phyloP scores from a whole-genome alignment of 2,797 vertebrate genomes.

The Danio albolineatus region DNA sequence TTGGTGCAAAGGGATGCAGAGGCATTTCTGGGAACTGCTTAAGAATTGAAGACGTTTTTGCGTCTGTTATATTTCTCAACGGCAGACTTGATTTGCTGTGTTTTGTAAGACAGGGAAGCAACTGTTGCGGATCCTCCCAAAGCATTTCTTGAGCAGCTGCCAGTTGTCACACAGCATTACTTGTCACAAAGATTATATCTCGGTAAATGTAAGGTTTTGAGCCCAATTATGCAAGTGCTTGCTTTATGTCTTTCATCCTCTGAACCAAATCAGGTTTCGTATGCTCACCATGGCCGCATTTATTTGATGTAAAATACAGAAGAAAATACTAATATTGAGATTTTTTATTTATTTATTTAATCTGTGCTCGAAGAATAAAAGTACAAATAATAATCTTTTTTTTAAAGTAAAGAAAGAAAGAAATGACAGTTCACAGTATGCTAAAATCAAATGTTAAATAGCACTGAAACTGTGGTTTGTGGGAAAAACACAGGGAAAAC shows the following conservation, averaged over 20 bases:
- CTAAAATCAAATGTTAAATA: no score
- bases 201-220: neutral
- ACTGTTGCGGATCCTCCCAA: neutral
- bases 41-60: slow-evolving; percentile 26
- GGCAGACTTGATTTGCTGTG: neutral
- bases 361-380: no score
- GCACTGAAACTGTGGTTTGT: no score
- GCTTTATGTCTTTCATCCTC: neutral
- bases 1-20: slow-evolving; percentile 20
- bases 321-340: neutral
- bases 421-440: no score
- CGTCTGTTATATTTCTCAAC: neutral
- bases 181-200: neutral
- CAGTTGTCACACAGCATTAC: neutral
- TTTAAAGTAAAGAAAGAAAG: no score
- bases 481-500: no score
- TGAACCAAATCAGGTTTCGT: neutral
- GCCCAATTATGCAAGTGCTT: neutral
- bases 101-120: neutral
- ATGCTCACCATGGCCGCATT: neutral
- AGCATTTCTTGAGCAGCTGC: neutral
- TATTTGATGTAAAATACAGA: neutral
- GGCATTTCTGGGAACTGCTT: slow-evolving; percentile 24
- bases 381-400: no score
- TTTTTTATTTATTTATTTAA: no score